Evolutionary conservation across 35 echinoderm and acorn worm species (phyloP).

Genomic region (Diadema setosum): DNA sequence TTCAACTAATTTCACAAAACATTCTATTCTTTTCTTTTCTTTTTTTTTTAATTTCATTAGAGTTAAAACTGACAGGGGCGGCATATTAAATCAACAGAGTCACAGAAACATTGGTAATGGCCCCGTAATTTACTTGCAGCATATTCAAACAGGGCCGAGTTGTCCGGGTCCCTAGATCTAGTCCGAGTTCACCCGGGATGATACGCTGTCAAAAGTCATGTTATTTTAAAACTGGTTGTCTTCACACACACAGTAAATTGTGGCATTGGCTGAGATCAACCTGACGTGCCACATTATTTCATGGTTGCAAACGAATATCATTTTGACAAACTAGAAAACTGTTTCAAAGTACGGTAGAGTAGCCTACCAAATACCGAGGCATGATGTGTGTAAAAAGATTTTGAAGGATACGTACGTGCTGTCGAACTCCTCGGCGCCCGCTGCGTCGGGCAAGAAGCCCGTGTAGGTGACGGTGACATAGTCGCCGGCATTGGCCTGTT

Average conservation of each 20-base stretch:
- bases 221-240: too few relatives aligned
- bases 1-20: too few relatives aligned
- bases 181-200: too few relatives aligned
- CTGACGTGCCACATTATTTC: neutral
- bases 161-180: too few relatives aligned
- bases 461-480: neutral
- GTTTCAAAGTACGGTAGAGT: neutral
- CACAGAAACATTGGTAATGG: too few relatives aligned
- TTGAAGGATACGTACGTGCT: neutral
- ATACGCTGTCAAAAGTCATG: too few relatives aligned
- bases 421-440: neutral
- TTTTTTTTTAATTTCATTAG: too few relatives aligned
- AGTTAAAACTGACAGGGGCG: too few relatives aligned
- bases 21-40: too few relatives aligned
- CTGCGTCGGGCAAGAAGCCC: neutral
- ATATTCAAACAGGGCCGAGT: too few relatives aligned
- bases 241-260: neutral
- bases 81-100: too few relatives aligned
- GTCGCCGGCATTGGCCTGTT: neutral
- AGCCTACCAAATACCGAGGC: neutral
- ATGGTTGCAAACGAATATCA: neutral
- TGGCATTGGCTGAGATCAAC: neutral
- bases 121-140: too few relatives aligned
- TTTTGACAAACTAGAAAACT: neutral
- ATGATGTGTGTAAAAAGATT: neutral